Conservation (phyloP, 2,888 invertebrate genomes). For the Odontocolon sp. region DNA sequence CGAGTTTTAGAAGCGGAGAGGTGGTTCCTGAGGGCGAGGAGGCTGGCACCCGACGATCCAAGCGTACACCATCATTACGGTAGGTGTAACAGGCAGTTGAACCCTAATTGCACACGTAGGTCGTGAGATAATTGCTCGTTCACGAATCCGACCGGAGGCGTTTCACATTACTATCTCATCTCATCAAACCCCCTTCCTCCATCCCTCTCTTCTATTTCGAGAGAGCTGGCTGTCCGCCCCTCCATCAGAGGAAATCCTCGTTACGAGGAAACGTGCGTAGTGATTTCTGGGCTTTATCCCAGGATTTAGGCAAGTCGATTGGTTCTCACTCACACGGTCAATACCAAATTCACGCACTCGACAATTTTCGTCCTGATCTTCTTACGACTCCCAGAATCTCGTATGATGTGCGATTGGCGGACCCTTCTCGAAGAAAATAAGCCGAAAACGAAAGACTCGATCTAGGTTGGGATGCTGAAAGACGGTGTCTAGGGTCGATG, state of each 20-base stretch:
- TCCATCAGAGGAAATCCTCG: neutral
- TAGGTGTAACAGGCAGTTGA: constrained; percentile 79
- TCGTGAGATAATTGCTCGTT: constrained; percentile 51
- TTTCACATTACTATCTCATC: constrained; percentile 47
- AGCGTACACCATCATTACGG: constrained; percentile 95
- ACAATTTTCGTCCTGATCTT: constrained; percentile 43
- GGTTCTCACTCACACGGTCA: neutral
- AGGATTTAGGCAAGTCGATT: neutral
- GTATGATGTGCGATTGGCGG: constrained; percentile 36
- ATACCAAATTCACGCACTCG: constrained; percentile 20
- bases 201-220: neutral
- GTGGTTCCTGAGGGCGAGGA: constrained; percentile 93
- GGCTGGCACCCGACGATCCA: constrained; percentile 91
- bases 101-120: constrained; percentile 48
- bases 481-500: constrained; percentile 59
- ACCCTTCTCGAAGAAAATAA: constrained; percentile 28
- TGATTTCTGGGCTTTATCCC: neutral
- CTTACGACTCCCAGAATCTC: constrained; percentile 29
- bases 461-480: constrained; percentile 24
- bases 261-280: neutral
- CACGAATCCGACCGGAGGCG: constrained; percentile 44
- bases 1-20: constrained; percentile 92
- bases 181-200: neutral
- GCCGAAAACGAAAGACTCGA: constrained; percentile 30
- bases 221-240: neutral